These are phyloP conservation scores for Salminus brasiliensis DNA, from an alignment of 2,113 vertebrate genomes.

Conservation along the genomic window DNA sequence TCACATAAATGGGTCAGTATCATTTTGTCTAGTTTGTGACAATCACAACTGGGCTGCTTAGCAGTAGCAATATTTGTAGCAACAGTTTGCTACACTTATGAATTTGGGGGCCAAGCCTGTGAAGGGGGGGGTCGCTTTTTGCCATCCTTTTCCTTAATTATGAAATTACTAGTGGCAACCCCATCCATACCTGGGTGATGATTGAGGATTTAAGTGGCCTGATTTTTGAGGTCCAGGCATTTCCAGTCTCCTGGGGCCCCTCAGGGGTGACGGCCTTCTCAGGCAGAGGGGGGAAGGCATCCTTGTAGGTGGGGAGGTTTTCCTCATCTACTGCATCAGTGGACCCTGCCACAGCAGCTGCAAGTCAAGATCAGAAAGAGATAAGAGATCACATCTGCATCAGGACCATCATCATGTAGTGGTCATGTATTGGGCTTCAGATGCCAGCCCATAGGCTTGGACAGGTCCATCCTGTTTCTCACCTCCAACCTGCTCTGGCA, in stretches of 20 bases:
- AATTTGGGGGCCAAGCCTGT: no score
- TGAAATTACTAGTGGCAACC: no score
- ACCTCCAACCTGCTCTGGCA: conserved; percentile 91
- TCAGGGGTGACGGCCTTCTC: conserved; percentile 92
- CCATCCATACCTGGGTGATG: conserved; percentile 91
- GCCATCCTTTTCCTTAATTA: no score
- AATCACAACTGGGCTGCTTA: no score
- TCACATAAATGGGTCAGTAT: no score
- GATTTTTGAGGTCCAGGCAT: conserved; percentile 92
- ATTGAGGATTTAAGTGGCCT: conserved; percentile 95
- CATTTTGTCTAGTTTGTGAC: no score
- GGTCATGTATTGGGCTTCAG: not conserved
- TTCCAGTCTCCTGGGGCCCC: conserved; percentile 84
- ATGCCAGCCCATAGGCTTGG: not conserved
- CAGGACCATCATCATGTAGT: not conserved
- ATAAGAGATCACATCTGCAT: not conserved
- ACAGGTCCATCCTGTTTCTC: conserved; percentile 38
- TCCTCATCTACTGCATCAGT: conserved; percentile 90
- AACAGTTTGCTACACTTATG: no score
- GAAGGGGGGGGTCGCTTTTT: no score
- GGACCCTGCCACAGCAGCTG: conserved; percentile 77
- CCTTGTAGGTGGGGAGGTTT: conserved; percentile 96
- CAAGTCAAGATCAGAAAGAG: not conserved
- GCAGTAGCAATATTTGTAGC: no score
- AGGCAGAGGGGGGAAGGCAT: conserved; percentile 97